Conservation (phyloP, 2,888 invertebrate species). For the Plutella xylostella region DNA sequence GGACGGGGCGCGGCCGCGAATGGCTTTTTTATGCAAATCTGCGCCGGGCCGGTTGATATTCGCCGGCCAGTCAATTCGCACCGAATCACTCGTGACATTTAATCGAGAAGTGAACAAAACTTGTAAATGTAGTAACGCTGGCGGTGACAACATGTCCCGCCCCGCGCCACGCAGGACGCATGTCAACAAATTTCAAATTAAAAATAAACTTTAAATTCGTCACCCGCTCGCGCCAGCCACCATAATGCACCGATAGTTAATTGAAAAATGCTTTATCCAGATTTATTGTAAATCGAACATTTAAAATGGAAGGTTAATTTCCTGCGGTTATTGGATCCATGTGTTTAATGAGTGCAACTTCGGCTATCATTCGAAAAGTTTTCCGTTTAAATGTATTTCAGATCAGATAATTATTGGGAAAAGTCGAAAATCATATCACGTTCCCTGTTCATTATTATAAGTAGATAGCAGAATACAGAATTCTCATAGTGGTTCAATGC, state of each 20-base stretch:
- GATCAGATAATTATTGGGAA: too few species aligned
- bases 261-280: slow-evolving; percentile 41
- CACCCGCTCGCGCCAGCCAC: not conserved
- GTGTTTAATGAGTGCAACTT: slow-evolving; percentile 29
- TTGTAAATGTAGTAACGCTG: slow-evolving; percentile 38
- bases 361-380: not conserved
- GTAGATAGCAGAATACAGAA: too few species aligned
- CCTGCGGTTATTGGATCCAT: slow-evolving; percentile 47
- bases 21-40: slow-evolving; percentile 61
- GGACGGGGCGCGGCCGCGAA: slow-evolving; percentile 22
- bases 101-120: slow-evolving; percentile 63
- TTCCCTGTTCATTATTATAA: too few species aligned
- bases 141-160: slow-evolving; percentile 31
- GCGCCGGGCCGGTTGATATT: slow-evolving; percentile 54
- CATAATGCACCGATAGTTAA: slow-evolving; percentile 29
- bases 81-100: slow-evolving; percentile 57
- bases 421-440: too few species aligned
- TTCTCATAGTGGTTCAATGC: too few species aligned
- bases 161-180: slow-evolving; percentile 19
- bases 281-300: slow-evolving; percentile 35
- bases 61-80: slow-evolving; percentile 52
- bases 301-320: slow-evolving; percentile 46
- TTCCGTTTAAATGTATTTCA: not conserved
- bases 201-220: slow-evolving; percentile 21
- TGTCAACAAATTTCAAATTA: slow-evolving; percentile 27